Conservation (phyloP, 1,140 invertebrate genomes). For the Drosophila asahinai region DNA sequence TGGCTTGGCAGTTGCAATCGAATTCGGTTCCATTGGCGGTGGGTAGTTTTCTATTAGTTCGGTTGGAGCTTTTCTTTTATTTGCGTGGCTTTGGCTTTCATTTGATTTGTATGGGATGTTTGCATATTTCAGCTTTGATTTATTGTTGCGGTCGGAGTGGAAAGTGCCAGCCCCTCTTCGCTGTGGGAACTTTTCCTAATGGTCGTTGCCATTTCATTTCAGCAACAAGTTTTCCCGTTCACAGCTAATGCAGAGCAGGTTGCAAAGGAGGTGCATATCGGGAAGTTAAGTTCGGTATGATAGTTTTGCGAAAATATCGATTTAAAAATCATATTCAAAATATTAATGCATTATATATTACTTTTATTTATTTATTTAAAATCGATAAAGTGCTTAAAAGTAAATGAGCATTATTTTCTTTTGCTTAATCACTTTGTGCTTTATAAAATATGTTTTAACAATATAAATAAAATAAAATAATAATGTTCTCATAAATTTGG, state of each 20-base stretch:
- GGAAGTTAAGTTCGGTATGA: no score
- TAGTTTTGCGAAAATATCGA: no score
- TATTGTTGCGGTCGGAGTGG: conserved; percentile 46
- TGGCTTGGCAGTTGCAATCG: conserved; percentile 39
- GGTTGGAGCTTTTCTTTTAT: conserved; percentile 48
- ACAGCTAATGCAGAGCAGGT: conserved; percentile 51
- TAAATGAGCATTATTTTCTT: no score
- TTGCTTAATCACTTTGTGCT: no score
- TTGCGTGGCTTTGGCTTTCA: conserved; percentile 64
- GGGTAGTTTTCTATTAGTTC: conserved; percentile 56
- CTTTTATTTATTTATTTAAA: no score
- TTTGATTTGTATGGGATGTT: conserved; percentile 77
- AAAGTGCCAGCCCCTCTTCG: conserved; percentile 12
- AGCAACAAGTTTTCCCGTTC: conserved; percentile 71
- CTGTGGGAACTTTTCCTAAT: conserved; percentile 39
- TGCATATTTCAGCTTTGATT: conserved; percentile 73
- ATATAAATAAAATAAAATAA: no score
- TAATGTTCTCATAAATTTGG: no score
- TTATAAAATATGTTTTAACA: no score
- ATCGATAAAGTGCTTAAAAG: no score
- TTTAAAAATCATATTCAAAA: no score
- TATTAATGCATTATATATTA: no score
- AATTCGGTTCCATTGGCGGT: conserved; percentile 25
- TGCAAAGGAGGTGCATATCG: background rate
- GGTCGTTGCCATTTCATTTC: conserved; percentile 62